phyloP scores from a whole-genome alignment of 2,113 vertebrate genomes.

The Notechis scutatus region DNA sequence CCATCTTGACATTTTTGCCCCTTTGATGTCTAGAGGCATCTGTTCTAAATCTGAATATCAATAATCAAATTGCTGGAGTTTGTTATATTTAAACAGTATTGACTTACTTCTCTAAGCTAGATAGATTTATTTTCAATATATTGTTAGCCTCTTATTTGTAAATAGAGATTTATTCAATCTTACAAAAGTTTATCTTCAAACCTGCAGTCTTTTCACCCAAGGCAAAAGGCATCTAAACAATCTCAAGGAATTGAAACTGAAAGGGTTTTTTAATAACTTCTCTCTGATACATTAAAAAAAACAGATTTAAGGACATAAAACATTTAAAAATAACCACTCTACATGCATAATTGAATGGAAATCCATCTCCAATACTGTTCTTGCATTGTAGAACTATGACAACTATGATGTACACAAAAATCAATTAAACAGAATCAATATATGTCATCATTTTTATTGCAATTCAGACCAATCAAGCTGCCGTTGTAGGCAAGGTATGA shows the following conservation, averaged over 20 bases:
- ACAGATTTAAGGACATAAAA: constrained; percentile 35
- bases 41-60: background rate
- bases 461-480: constrained; percentile 2
- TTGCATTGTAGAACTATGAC: background rate
- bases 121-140: background rate
- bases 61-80: background rate
- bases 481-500: background rate
- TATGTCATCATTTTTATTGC: constrained; percentile 24
- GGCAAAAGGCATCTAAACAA: constrained; percentile 11
- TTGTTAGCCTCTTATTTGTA: background rate
- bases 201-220: background rate
- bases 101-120: background rate
- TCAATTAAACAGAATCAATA: constrained; percentile 21
- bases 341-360: constrained; percentile 28
- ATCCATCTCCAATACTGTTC: background rate
- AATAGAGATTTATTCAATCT: background rate
- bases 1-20: background rate
- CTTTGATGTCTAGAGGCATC: background rate
- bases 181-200: constrained; percentile 6
- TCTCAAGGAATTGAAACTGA: constrained; percentile 19
- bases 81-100: constrained; percentile 6
- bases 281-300: constrained; percentile 30
- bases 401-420: constrained; percentile 25
- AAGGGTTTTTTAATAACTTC: constrained; percentile 30
- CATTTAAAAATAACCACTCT: constrained; percentile 33